Conservation (phyloP, 2,113 vertebrate species). For the Tychaedon coryphoeus region DNA sequence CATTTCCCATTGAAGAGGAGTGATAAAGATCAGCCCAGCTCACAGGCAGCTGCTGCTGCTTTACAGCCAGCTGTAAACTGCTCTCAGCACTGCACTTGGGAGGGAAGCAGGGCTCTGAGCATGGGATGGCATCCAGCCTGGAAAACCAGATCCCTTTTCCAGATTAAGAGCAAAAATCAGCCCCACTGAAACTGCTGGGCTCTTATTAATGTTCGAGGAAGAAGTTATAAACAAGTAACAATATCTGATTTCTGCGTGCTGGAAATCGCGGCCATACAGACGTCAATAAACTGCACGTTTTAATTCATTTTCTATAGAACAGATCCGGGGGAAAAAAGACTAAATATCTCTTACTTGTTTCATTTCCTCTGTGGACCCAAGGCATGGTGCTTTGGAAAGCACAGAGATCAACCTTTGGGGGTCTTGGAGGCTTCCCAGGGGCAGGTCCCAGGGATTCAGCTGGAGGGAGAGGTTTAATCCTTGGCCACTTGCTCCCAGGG, state of each 20-base stretch:
- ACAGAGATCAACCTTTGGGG: constrained; percentile 43
- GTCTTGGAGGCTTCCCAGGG: constrained; percentile 74
- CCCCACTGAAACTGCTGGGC: not conserved
- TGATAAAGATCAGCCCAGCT: not conserved
- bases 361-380: not conserved
- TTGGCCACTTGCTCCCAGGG: constrained; percentile 41
- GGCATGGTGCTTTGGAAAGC: not conserved
- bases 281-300: not conserved
- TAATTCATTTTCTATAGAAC: not conserved
- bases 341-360: constrained; percentile 32
- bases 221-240: not conserved
- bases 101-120: not conserved
- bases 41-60: not conserved
- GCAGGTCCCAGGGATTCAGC: constrained; percentile 48
- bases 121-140: not conserved
- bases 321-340: not conserved
- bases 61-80: not conserved
- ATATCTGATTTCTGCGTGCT: rapidly evolving
- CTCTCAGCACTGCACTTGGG: not conserved
- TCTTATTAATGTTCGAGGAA: not conserved
- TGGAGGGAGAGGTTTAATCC: constrained; percentile 61
- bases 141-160: not conserved
- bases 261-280: not conserved
- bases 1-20: not conserved
- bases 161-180: not conserved